Percentiles rank a stretch among this genome's conserved stretches.
Conservation (phyloP, 2,113 vertebrate species). For the Engystomops pustulosus region DNA sequence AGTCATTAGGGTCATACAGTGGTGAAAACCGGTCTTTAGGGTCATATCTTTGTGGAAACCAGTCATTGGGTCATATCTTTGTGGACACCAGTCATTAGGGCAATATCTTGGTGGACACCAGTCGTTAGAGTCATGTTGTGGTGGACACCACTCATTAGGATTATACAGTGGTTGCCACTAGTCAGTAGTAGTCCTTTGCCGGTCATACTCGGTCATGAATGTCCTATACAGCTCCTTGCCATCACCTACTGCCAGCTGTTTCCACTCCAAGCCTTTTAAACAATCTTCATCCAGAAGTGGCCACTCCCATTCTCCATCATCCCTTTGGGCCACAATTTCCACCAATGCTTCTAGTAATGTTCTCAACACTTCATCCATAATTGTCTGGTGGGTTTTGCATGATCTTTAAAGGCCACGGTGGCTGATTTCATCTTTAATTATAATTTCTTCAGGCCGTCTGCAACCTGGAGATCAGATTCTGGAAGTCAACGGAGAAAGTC, state of each 20-base stretch:
- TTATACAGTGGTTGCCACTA: neutral
- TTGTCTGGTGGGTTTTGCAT: no score
- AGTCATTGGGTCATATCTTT: no score
- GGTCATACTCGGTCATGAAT: no score
- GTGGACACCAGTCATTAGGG: no score
- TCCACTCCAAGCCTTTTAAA: neutral
- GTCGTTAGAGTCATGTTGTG: neutral
- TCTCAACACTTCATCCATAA: neutral
- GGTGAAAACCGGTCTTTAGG: neutral
- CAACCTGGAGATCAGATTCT: slow-evolving; percentile 90
- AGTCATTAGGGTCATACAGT: no score
- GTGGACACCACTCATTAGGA: neutral
- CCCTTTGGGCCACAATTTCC: neutral
- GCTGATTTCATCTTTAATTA: neutral
- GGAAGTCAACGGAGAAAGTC: slow-evolving; percentile 88
- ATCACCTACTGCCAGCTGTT: neutral
- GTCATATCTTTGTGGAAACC: no score
- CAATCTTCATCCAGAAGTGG: neutral
- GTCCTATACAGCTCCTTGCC: neutral
- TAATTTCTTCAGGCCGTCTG: slow-evolving; percentile 77
- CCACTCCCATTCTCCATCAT: neutral
- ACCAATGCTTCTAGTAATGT: no score
- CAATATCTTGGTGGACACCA: no score
- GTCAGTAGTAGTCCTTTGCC: no score
- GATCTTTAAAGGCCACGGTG: neutral